These are phyloP conservation scores for Phymanthus crucifer DNA, from an alignment of 92 coral and sea anemone genomes.

Conservation along the genomic window DNA sequence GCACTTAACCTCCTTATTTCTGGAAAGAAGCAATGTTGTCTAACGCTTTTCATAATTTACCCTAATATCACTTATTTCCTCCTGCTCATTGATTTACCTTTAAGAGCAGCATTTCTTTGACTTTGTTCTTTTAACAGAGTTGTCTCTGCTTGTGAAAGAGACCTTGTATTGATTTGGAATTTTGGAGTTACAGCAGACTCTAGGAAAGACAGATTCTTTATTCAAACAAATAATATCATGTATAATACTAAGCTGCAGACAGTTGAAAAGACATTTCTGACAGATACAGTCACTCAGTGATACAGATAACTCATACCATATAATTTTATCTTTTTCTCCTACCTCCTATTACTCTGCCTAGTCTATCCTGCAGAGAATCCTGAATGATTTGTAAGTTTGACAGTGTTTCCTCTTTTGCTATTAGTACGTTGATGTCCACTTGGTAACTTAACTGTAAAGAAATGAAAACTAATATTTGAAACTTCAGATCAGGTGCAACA, in stretches of 20 bases:
- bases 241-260: not conserved
- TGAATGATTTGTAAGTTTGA: not conserved
- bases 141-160: slow-evolving; percentile 24
- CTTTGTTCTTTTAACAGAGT: not conserved
- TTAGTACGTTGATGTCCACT: slow-evolving; percentile 13
- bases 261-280: not conserved
- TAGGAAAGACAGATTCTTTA: not conserved
- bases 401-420: slow-evolving; percentile 26
- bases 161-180: slow-evolving; percentile 25
- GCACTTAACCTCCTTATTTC: too few relatives aligned
- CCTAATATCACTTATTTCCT: too few relatives aligned
- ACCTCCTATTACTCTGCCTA: slow-evolving; percentile 13
- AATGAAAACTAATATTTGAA: too few relatives aligned
- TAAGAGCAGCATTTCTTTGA: slow-evolving; percentile 1
- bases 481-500: too few relatives aligned
- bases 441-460: slow-evolving; percentile 28
- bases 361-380: slow-evolving; percentile 1
- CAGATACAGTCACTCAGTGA: too few relatives aligned
- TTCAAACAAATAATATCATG: not conserved
- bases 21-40: too few relatives aligned
- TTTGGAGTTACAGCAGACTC: slow-evolving; percentile 29
- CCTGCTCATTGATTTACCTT: not conserved
- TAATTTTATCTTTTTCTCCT: not conserved
- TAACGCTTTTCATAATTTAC: too few relatives aligned
- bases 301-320: not conserved